Conservation (phyloP, 2,113 vertebrate genomes). For the Heliornis fulica region DNA sequence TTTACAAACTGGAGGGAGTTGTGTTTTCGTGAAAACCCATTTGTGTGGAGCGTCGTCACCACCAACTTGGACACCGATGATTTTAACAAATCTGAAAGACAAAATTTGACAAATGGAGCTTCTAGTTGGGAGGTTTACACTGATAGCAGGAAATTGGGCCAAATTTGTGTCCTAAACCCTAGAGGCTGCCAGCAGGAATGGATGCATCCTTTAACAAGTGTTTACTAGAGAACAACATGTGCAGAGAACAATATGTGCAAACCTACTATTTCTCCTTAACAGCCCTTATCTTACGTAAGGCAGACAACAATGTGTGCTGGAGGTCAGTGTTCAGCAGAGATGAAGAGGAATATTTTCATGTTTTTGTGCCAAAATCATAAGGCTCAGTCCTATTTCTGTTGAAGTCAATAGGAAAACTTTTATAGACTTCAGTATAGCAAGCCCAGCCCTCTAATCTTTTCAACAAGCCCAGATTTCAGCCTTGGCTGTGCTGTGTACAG, state of each 20-base stretch:
- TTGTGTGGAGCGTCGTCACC: background rate
- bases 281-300: background rate
- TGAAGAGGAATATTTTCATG: background rate
- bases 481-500: background rate
- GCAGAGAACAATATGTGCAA: constrained; percentile 30
- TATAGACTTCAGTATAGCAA: background rate
- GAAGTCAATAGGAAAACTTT: constrained; percentile 11
- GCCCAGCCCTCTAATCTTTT: background rate
- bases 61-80: background rate
- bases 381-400: background rate
- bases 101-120: background rate
- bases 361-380: background rate
- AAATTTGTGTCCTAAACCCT: background rate
- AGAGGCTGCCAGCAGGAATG: background rate
- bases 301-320: background rate
- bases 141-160: background rate
- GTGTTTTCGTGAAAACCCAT: background rate
- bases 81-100: background rate
- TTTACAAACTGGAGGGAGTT: background rate
- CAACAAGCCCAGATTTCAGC: background rate
- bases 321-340: background rate
- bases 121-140: background rate
- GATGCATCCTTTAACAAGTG: background rate
- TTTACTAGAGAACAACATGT: constrained; percentile 13
- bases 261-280: background rate